phyloP scores from a whole-genome alignment of 2,113 vertebrate species.

The Haemorhous mexicanus region DNA sequence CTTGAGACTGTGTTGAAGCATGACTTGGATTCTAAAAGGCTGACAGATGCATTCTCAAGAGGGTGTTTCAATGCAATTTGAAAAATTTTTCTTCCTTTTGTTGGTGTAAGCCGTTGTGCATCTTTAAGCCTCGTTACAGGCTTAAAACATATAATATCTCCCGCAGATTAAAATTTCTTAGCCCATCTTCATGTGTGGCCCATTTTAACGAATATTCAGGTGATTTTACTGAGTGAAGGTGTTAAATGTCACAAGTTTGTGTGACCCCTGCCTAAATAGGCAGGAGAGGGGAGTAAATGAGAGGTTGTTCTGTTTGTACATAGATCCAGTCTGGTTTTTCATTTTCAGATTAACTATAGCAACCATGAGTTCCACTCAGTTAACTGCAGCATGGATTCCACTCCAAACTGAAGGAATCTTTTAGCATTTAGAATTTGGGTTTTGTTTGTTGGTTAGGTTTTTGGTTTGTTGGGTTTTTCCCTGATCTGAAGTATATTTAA shows the following conservation, averaged over 20 bases:
- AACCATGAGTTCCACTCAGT: not conserved
- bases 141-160: not conserved
- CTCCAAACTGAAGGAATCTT: not conserved
- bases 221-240: not conserved
- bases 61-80: not conserved
- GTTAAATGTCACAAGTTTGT: not conserved
- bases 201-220: not conserved
- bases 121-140: not conserved
- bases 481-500: not conserved
- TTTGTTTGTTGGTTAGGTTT: not conserved
- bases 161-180: not conserved
- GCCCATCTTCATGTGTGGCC: not conserved
- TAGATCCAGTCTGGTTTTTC: not conserved
- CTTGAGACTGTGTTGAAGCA: not conserved
- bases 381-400: not conserved
- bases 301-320: accelerated
- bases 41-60: not conserved
- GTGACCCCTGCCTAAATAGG: not conserved
- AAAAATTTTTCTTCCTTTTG: not conserved
- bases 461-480: not conserved
- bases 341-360: not conserved
- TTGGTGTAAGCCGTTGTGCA: not conserved
- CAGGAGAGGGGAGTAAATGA: not conserved
- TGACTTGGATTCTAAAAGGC: not conserved
- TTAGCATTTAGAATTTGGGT: not conserved